phyloP scores from a whole-genome alignment of 2,113 vertebrate species.

The Tragelaphus buxtoni region DNA sequence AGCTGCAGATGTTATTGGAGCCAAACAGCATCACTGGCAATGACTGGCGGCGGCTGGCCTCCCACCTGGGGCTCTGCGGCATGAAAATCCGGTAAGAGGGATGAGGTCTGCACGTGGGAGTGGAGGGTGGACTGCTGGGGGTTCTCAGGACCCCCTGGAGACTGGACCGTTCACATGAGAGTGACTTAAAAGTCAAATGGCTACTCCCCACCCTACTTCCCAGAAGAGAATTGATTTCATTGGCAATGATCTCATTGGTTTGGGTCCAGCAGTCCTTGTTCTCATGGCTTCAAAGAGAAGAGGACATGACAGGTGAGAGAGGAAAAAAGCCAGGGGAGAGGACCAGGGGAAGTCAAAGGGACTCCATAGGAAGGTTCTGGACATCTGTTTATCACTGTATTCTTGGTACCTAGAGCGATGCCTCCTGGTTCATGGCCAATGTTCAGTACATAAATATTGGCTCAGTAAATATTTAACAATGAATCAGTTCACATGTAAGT shows the following conservation, averaged over 20 bases:
- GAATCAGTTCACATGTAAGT: background rate
- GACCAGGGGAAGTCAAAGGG: background rate
- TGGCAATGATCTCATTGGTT: background rate
- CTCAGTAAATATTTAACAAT: background rate
- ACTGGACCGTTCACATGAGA: background rate
- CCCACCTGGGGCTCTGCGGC: slow-evolving; percentile 3
- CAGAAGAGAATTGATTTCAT: background rate
- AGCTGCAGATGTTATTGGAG: slow-evolving; percentile 23
- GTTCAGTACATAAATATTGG: background rate
- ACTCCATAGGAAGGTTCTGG: background rate
- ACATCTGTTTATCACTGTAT: background rate
- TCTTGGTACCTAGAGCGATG: background rate
- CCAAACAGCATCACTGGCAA: slow-evolving; percentile 23
- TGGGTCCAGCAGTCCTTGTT: background rate
- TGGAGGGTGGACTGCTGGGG: fast-evolving
- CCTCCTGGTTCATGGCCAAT: background rate
- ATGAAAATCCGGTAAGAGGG: slow-evolving; percentile 44
- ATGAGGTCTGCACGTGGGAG: fast-evolving
- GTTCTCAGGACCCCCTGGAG: background rate
- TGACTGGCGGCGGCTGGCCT: slow-evolving; percentile 33
- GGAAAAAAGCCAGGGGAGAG: background rate
- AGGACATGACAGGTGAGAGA: background rate
- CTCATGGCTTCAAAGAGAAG: background rate
- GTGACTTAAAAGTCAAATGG: background rate
- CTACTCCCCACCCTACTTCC: background rate